Evolutionary conservation across 2,113 vertebrate genomes (phyloP).

Genomic region (Telmatochromis brichardi): DNA sequence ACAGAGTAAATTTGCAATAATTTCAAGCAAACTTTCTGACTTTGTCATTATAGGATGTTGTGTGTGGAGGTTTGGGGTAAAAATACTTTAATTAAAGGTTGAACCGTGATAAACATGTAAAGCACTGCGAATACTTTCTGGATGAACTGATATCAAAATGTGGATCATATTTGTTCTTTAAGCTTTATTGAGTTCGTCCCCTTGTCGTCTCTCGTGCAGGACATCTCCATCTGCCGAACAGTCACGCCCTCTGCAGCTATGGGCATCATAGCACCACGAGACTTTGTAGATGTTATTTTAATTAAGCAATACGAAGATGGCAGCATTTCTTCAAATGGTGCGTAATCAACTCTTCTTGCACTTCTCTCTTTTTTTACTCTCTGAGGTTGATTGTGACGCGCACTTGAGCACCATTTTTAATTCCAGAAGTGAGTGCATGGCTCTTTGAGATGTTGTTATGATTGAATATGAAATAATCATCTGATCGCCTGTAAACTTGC

Average conservation of each 20-base stretch:
- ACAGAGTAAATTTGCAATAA: neutral
- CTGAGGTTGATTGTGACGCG: neutral
- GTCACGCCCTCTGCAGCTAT: conserved; percentile 87
- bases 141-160: neutral
- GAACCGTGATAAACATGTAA: rapidly evolving
- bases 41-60: neutral
- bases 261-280: conserved; percentile 89
- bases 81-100: neutral
- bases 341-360: conserved; percentile 9
- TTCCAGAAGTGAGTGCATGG: neutral
- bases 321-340: conserved; percentile 83
- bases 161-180: neutral
- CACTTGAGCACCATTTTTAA: rapidly evolving
- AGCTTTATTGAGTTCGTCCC: neutral
- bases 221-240: conserved; percentile 78
- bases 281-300: conserved; percentile 88
- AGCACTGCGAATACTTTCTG: neutral
- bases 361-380: neutral
- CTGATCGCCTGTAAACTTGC: neutral
- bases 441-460: neutral
- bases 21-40: neutral
- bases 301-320: conserved; percentile 83
- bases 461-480: neutral
- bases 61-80: neutral
- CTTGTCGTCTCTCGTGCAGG: conserved; percentile 62